Conservation (phyloP, 1,140 invertebrate species). For the Bombus balteatus region DNA sequence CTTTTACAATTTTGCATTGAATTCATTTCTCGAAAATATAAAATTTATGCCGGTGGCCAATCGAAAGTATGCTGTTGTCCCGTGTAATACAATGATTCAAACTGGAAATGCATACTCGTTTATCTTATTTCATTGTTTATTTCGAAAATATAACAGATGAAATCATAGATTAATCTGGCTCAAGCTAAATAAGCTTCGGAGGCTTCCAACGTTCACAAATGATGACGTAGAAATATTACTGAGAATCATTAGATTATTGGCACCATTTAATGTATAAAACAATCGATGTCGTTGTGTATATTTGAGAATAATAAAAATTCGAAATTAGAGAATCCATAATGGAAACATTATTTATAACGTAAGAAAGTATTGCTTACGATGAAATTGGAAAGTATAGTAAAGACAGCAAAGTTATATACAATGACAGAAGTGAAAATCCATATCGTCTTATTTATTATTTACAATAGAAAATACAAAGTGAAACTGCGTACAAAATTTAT, state of each 20-base stretch:
- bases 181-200: background rate
- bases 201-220: background rate
- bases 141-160: background rate
- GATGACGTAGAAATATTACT: background rate
- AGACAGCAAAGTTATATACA: background rate
- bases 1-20: background rate
- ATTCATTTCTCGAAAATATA: background rate
- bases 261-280: background rate
- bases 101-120: background rate
- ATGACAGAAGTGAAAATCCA: background rate
- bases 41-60: background rate
- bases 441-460: too few relatives aligned
- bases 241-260: background rate
- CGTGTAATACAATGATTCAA: background rate
- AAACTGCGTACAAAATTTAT: too few relatives aligned
- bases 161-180: background rate
- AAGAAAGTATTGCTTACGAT: background rate
- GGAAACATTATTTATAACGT: too few relatives aligned
- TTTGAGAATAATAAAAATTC: background rate
- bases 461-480: too few relatives aligned
- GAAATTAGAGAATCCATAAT: too few relatives aligned
- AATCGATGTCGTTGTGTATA: background rate
- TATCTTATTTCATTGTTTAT: background rate
- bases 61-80: conserved; percentile 4
- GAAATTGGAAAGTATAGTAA: too few relatives aligned